phyloP scores from a whole-genome alignment of 2,888 invertebrate genomes.

The Teleiodes luculella region DNA sequence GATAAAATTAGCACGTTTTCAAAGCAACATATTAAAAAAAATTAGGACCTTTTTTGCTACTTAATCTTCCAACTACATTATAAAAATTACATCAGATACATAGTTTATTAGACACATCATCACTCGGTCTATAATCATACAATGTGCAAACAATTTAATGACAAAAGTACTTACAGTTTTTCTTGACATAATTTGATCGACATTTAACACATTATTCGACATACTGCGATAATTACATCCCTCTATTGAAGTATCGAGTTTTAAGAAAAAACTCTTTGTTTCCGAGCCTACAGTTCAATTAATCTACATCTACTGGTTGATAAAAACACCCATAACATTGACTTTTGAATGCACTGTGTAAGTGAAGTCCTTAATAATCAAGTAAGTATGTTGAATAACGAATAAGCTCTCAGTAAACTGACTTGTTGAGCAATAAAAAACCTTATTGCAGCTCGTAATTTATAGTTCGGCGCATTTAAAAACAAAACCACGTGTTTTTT shows the following conservation, averaged over 20 bases:
- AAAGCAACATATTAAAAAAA: too few species aligned
- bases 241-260: neutral
- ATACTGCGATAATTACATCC: neutral
- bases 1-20: too few species aligned
- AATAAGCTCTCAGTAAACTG: constrained; percentile 1
- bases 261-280: neutral
- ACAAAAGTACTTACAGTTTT: neutral
- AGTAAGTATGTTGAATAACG: neutral
- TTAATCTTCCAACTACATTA: too few species aligned
- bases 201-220: neutral
- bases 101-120: too few species aligned
- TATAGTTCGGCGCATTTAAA: too few species aligned
- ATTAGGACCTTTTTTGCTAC: too few species aligned
- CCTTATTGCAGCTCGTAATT: neutral
- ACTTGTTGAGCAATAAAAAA: neutral
- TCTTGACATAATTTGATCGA: neutral
- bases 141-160: constrained; percentile 1
- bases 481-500: too few species aligned
- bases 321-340: constrained; percentile 1
- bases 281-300: neutral
- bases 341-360: neutral
- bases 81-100: too few species aligned
- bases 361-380: neutral
- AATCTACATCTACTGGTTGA: neutral
- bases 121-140: too few species aligned